Percentiles rank a stretch among this genome's conserved stretches.
Evolutionary conservation across 2,113 vertebrate species (phyloP).

Genomic region (Melospiza georgiana): DNA sequence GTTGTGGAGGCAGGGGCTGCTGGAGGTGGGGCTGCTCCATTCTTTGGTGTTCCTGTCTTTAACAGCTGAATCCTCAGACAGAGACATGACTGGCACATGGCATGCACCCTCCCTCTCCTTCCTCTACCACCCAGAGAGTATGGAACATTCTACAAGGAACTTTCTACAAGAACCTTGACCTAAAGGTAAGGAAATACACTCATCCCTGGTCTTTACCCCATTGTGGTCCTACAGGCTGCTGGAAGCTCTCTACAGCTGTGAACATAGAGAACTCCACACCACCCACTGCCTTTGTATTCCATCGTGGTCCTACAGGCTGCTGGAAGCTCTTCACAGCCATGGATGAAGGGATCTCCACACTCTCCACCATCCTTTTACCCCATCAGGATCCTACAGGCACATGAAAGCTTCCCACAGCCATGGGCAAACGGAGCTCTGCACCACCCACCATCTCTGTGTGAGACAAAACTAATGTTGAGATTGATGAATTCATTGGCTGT

Average conservation of each 20-base stretch:
- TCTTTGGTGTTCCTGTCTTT: not conserved
- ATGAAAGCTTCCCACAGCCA: not conserved
- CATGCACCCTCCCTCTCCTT: accelerated
- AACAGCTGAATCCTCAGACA: not conserved
- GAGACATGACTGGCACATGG: no score
- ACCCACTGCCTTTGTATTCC: no score
- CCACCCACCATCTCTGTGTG: not conserved
- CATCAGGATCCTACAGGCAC: not conserved
- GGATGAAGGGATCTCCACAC: not conserved
- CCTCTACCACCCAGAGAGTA: not conserved
- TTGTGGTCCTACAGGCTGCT: not conserved
- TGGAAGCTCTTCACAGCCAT: not conserved
- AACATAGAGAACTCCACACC: not conserved
- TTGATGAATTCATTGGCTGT: not conserved
- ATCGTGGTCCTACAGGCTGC: not conserved
- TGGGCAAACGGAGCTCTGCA: not conserved
- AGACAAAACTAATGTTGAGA: not conserved
- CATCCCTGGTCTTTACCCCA: not conserved
- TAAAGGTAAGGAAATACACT: not conserved
- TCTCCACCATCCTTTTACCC: no score
- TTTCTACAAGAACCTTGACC: not conserved
- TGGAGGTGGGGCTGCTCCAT: not conserved
- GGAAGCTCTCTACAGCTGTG: not conserved
- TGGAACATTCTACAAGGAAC: not conserved
- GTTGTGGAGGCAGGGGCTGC: not conserved